These are phyloP conservation scores for Petrophora chlorosata DNA, from an alignment of 2,888 invertebrate genomes.

Conservation along the genomic window DNA sequence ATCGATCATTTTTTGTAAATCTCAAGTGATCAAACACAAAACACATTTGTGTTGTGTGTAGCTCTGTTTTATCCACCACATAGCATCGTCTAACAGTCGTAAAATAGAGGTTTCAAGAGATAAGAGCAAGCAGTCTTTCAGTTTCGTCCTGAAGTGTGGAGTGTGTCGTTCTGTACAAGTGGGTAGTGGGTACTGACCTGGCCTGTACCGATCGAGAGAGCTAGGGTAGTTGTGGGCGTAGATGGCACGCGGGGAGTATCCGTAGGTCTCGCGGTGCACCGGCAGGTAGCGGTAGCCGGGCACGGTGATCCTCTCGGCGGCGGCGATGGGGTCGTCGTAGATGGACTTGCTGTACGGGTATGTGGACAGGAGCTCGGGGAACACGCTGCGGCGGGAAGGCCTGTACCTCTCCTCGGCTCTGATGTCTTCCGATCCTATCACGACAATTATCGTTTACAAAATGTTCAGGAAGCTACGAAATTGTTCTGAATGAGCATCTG, in stretches of 20 bases:
- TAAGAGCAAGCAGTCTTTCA: conserved; percentile 10
- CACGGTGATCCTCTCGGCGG: conserved; percentile 92
- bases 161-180: conserved; percentile 16
- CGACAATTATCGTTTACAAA: not conserved
- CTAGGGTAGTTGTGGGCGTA: conserved; percentile 93
- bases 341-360: conserved; percentile 94
- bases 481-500: not conserved
- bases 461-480: not conserved
- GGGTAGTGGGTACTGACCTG: conserved; percentile 87
- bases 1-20: too few relatives aligned
- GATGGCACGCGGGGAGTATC: conserved; percentile 94
- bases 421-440: conserved; percentile 94
- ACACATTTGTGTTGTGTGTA: not conserved
- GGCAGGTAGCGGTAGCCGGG: conserved; percentile 96
- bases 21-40: too few relatives aligned
- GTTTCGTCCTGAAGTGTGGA: conserved; percentile 1
- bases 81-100: not conserved
- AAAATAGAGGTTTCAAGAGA: not conserved
- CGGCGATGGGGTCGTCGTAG: conserved; percentile 92
- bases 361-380: conserved; percentile 88
- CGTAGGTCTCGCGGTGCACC: conserved; percentile 94
- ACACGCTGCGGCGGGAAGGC: conserved; percentile 88
- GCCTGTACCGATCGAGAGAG: conserved; percentile 90
- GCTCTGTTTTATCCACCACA: too few relatives aligned
- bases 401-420: conserved; percentile 93